Conservation (phyloP, 64 coral and sea anemone species). For the Stylophora pistillata region DNA sequence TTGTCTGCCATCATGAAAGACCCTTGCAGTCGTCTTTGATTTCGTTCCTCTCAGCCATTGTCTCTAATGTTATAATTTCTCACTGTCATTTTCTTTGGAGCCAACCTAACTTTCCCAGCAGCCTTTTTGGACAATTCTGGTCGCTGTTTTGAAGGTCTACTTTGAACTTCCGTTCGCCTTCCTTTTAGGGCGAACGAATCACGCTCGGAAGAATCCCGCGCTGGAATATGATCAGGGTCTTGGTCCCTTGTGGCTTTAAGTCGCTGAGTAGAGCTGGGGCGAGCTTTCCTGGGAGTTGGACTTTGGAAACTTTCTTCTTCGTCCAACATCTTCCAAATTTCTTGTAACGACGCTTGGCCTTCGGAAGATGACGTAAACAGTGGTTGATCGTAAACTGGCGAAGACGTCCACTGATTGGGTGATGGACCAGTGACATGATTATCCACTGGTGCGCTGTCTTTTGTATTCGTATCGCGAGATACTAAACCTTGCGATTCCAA, state of each 20-base stretch:
- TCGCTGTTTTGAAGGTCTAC: conserved; percentile 32
- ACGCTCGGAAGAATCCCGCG: conserved; percentile 30
- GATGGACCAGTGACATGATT: conserved; percentile 10
- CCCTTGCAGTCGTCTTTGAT: background rate
- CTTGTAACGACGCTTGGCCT: conserved; percentile 86
- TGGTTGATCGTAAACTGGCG: conserved; percentile 53
- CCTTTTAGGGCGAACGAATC: conserved; percentile 87
- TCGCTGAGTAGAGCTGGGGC: background rate
- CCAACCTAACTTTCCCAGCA: conserved; percentile 76
- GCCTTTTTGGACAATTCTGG: conserved; percentile 77
- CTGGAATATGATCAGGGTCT: conserved; percentile 56
- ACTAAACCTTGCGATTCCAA: background rate
- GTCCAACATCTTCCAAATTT: conserved; percentile 98
- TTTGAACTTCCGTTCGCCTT: conserved; percentile 45
- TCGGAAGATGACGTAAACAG: conserved; percentile 95
- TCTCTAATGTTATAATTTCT: conserved; percentile 96
- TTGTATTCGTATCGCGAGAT: background rate
- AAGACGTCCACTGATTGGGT: conserved; percentile 42
- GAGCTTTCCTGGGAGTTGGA: conserved; percentile 52
- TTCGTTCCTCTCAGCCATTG: conserved; percentile 3
- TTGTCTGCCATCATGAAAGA: background rate
- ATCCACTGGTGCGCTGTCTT: background rate
- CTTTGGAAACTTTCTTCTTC: conserved; percentile 86
- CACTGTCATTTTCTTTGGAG: conserved; percentile 58
- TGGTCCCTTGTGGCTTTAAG: background rate